A percentile compares a stretch with the other conserved stretches of the same genome.
phyloP scores from a whole-genome alignment of 2,797 vertebrate species.

The Mormyrops boulengeri region DNA sequence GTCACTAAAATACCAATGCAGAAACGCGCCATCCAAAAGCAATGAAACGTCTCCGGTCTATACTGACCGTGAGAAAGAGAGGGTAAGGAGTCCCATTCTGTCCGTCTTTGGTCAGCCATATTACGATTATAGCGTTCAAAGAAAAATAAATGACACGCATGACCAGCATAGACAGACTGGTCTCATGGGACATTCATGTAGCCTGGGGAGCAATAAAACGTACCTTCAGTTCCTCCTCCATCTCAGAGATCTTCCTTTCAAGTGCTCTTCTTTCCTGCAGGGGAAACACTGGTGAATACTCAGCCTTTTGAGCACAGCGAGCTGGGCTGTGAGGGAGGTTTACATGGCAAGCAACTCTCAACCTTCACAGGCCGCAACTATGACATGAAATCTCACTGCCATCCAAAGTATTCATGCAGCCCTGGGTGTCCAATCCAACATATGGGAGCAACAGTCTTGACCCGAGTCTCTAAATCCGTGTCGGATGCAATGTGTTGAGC shows the following conservation, averaged over 20 bases:
- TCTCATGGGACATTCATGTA: neutral
- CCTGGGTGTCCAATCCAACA: neutral
- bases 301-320: no score
- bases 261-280: conserved; percentile 93
- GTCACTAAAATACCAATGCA: neutral
- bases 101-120: neutral
- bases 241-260: conserved; percentile 99
- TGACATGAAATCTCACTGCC: neutral
- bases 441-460: neutral
- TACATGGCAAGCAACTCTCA: neutral
- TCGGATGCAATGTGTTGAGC: conserved; percentile 1
- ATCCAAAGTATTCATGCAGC: neutral
- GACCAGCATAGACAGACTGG: neutral
- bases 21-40: neutral
- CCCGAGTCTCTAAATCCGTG: neutral
- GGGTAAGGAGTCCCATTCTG: neutral
- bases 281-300: neutral
- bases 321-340: neutral
- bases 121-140: neutral
- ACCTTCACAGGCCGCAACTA: neutral
- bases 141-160: neutral
- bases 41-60: neutral
- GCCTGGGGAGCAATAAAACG: neutral
- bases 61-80: neutral
- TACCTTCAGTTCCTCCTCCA: conserved; percentile 99